Evolutionary conservation across 2,888 invertebrate genomes (phyloP).

Genomic region (Apodemia hepburni): DNA sequence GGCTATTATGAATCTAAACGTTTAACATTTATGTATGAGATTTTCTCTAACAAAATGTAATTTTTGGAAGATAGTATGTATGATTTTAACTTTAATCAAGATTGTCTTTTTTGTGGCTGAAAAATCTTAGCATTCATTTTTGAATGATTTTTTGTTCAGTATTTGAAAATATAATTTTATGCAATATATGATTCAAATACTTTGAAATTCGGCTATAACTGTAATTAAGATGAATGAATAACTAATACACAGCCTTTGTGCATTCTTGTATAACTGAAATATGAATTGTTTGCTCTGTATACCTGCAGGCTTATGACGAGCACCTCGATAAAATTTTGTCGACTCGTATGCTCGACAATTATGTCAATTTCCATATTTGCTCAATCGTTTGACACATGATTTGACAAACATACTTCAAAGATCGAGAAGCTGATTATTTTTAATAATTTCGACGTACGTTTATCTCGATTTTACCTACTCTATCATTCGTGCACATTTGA

Average conservation of each 20-base stretch:
- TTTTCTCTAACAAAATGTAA: no score
- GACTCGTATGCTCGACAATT: no score
- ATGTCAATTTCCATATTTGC: no score
- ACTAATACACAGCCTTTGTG: background rate
- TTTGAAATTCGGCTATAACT: background rate
- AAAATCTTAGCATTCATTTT: background rate
- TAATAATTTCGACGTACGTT: no score
- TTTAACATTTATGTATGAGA: background rate
- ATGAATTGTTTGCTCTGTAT: slow-evolving; percentile 6
- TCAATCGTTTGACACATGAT: no score
- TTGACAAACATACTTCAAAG: no score
- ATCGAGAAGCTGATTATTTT: no score
- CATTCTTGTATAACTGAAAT: background rate
- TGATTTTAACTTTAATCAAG: background rate
- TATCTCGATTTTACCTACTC: no score
- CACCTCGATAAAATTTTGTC: no score
- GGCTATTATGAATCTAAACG: background rate
- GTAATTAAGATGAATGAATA: background rate
- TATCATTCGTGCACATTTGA: no score
- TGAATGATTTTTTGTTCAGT: background rate
- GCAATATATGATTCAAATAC: background rate
- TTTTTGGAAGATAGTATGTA: background rate
- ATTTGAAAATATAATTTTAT: background rate
- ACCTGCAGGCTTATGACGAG: no score
- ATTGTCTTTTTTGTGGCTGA: background rate